Base-by-base conservation (phyloP, 2,888 invertebrate species). In the Pammene aurita region DNA sequence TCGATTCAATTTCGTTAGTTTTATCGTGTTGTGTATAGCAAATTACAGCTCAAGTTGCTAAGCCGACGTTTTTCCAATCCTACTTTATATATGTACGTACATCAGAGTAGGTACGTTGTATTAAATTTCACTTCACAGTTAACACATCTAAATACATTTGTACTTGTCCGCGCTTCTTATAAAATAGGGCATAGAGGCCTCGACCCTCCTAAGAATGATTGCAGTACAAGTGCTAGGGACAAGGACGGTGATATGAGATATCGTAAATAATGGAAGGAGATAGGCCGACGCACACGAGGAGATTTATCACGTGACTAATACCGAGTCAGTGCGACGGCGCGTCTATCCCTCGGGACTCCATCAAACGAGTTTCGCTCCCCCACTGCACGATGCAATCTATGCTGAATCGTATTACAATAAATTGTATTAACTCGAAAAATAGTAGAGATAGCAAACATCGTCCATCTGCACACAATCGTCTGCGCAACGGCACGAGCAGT, bases 331-430 rank as follows among this genome's bases (percentile, higher is more conserved):
- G 86, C 89, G 88, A 86, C 87, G 86, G 85, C 86, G 86, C 85
- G 86, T 77, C 79, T 78, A 81, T 77, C 92, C 91, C 91, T 74
- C 78, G 89, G 85, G 92, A 91, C 87, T 89, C 88, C 84, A 90
- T 92, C 92, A 92, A 92, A 92, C 91, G 90, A 92, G 92, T 89
- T 92, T 89, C 83, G 85, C 86, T 92, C 91, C 91, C 92, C 90
- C 84, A 86, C 80, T 86, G 79, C 84, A 84, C 88, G 90, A 90
- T 90, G 91, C 92, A 92, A 92, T 92, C 92, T 92, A 91, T 91
- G 92, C 92, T 92, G 92, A 92, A 92, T 92, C 92, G 89, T 90
- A 92, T 92, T 92, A 92, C 92, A 91, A 92, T 92, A 92, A 92
- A 92, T 92, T 92, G 92, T 89, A 91, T 92, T 92, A 92, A 90